Percentiles rank a stretch among this genome's conserved stretches.
These are phyloP conservation scores for Lutjanus argentimaculatus DNA, from an alignment of 2,797 vertebrate species.

Conservation along the genomic window DNA sequence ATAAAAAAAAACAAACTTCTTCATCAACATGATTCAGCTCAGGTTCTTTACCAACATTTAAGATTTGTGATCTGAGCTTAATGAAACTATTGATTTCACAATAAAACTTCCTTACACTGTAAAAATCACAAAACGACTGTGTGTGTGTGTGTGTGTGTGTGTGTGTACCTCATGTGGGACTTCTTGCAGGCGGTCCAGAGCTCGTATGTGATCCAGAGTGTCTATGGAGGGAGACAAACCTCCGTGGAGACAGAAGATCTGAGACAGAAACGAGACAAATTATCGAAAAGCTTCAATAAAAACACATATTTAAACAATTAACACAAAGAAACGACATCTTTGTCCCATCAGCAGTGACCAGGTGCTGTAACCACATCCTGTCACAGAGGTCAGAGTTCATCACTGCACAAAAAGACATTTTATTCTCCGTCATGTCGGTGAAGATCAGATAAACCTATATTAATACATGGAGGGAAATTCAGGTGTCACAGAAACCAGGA, in stretches of 20 bases:
- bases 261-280: neutral
- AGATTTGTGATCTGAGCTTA: neutral
- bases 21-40: neutral
- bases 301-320: no score
- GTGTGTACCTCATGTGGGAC: conserved; percentile 93
- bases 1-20: no score
- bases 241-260: conserved; percentile 98
- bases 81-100: no score
- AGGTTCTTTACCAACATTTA: neutral
- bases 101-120: no score
- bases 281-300: no score
- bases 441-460: neutral
- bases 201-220: conserved; percentile 98
- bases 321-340: no score
- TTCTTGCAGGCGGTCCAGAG: conserved; percentile 96
- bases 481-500: no score
- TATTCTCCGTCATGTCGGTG: no score
- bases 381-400: no score
- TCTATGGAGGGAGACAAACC: conserved; percentile 97
- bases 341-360: neutral
- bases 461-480: no score
- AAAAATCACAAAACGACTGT: neutral
- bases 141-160: neutral
- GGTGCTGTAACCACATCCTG: neutral
- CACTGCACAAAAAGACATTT: no score